Evolutionary conservation across 2,888 invertebrate species (phyloP), one percentile per base, ranked within the genome.

Genomic region (Deroplatys truncata): DNA sequence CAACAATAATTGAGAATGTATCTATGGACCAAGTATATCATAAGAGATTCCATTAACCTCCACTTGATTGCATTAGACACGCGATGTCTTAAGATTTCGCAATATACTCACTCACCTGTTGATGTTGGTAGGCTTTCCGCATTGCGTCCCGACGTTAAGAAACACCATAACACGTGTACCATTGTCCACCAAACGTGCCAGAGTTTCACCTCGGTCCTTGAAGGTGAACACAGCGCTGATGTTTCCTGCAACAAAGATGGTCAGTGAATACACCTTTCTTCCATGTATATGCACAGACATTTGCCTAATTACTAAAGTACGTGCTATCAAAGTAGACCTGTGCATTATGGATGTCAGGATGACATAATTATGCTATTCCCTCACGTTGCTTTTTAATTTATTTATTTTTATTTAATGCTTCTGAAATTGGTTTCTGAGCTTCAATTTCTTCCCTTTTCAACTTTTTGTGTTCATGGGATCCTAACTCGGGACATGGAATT

Each of bases 161-260:
- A 95, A 95, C 92, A 97, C 95, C 92, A 94, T 94, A 84, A 98
- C 96, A 91, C 95, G 94, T 20, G 95, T 95, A 87, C 96, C 96
- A 92, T 96, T 96, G 93, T 97, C 97, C 84, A 96, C 94, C 90
- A 97, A 94, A 84, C 94, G 93, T 0, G 96, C 96, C 92, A 98
- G 95, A 93, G 96, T 96, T 92, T 96, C 96, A 28, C 98, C 98
- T 92, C 97, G 96, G 94, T 96, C 95, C 93, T 96, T 96, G 94
- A 95, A 96, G 2, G 97, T 97, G 94, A 97, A 97, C 91, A 98
- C 96, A 15, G 97, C 97, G 91, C 97, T 97, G 91, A 97, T 97
- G 93, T 97, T 96, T 91, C 97, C 97, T 97, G 95, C 1, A 94
- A 92, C 86, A 88, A 91, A 89, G 90, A 90, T 85, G 82, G 56